Evolutionary conservation across 2,888 invertebrate species (phyloP), one percentile per base, ranked within the genome.

Genomic region (Sericinus montela): DNA sequence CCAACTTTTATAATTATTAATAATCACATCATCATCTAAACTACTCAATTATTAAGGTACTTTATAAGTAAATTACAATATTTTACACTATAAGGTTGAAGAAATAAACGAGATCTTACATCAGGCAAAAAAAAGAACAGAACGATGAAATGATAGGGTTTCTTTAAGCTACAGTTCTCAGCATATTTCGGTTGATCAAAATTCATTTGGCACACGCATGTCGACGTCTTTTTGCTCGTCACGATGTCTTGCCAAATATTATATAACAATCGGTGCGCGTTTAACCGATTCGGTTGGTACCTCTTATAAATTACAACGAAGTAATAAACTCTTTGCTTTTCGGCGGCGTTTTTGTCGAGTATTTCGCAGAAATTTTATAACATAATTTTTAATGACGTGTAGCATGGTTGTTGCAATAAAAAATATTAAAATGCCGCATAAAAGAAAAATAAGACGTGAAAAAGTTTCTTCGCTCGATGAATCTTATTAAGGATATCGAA

Each of bases 171-270:
- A 4, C 37, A 36, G 48, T 43, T 48, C 43, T 43, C 48, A 48
- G 32, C 43, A 38, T 30, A 39, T 40, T 59, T 52, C 62, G 53
- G 53, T 57, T 56, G 59, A 72, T 80, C 70, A 75, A 74, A 71
- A 80, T 78, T 77, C 79, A 69, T 60, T 59, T 57, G 68, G 66
- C 76, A 66, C 65, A 51, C 59, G 57, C 62, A 63, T 52, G 58
- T 59, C 65, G 62, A 60, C 65, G 62, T 60, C 65, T 74, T 76
- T 72, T 75, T 72, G 65, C 67, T 66, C 65, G 67, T 68, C 69
- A 71, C 65, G 67, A 55, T 59, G 62, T 67, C 68, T 69, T 62
- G 70, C 67, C 72, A 64, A 72, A 69, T 75, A 35, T 49, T 49
- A 49, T 35, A 34, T 44, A 45, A 49, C 44, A 49, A 28, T 29